Conservation (phyloP, 2,797 vertebrate species). For the Spinibarbus caldwelli region DNA sequence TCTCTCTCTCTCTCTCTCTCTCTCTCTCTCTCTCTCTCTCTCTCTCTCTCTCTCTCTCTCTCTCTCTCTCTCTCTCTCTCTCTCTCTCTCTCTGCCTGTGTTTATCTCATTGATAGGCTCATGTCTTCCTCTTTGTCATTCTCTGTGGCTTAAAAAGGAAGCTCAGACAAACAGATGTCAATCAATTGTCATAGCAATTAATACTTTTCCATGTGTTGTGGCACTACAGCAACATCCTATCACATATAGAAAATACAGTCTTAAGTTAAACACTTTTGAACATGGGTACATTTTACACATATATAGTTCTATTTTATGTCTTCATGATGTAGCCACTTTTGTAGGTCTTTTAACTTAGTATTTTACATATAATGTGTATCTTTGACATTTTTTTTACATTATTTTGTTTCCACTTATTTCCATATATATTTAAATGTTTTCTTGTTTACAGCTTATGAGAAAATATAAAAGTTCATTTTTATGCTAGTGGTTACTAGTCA, state of each 20-base stretch:
- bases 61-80: neutral
- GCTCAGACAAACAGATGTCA: neutral
- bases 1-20: neutral
- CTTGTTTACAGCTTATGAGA: no score
- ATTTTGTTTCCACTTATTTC: no score
- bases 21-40: no score
- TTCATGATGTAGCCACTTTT: no score
- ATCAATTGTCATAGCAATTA: slow-evolving; percentile 3
- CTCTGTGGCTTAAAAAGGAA: slow-evolving; percentile 24
- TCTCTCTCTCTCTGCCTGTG: neutral
- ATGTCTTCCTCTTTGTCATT: slow-evolving; percentile 1
- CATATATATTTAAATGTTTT: no score
- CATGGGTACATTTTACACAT: no score
- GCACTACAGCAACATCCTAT: neutral
- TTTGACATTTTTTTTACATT: no score
- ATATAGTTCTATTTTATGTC: no score
- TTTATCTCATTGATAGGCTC: slow-evolving; percentile 13
- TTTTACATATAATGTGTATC: no score
- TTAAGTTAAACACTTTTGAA: neutral
- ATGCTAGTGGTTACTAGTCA: neutral
- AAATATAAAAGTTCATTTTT: no score
- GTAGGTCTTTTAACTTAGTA: no score
- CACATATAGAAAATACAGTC: neutral
- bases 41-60: neutral
- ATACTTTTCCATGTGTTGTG: neutral